Percentiles rank a stretch among this genome's conserved stretches.
These are phyloP conservation scores for Drosophila kikkawai DNA, from an alignment of 1,140 invertebrate species.

Conservation along the genomic window DNA sequence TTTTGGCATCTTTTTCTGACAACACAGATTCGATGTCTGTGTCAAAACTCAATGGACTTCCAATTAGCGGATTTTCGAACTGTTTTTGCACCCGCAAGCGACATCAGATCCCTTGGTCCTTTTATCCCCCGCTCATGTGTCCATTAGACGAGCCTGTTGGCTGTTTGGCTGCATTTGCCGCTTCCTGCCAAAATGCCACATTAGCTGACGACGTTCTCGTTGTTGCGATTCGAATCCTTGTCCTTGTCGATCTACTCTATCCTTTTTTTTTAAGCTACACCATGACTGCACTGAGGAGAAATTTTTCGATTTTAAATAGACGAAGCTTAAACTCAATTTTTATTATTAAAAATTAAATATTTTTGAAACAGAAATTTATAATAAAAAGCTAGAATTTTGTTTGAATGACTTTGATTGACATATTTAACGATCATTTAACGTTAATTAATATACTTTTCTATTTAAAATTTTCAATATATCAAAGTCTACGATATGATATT, in stretches of 20 bases:
- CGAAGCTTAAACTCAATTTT: too few relatives aligned
- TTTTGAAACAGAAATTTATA: too few relatives aligned
- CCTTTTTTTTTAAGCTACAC: constrained; percentile 1
- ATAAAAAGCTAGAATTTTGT: too few relatives aligned
- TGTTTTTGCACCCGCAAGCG: constrained; percentile 7
- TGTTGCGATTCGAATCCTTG: constrained; percentile 38
- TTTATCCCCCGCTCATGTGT: constrained; percentile 8
- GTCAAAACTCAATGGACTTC: constrained; percentile 18
- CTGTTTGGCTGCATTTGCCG: constrained; percentile 36
- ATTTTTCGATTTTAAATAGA: not conserved
- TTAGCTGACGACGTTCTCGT: constrained; percentile 51
- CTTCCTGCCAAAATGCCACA: constrained; percentile 66
- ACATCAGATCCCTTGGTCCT: constrained; percentile 6
- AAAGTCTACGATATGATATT: not conserved
- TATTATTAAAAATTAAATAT: too few relatives aligned
- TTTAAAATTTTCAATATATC: not conserved
- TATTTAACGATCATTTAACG: too few relatives aligned
- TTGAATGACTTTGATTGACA: too few relatives aligned
- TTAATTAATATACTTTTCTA: too few relatives aligned
- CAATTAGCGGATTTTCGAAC: constrained; percentile 38
- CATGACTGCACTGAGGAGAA: constrained; percentile 7
- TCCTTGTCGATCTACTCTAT: constrained; percentile 31
- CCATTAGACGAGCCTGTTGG: constrained; percentile 54
- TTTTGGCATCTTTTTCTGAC: not conserved
- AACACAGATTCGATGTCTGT: not conserved